phyloP scores from a whole-genome alignment of 2,113 vertebrate species.

The Alethe castanea region DNA sequence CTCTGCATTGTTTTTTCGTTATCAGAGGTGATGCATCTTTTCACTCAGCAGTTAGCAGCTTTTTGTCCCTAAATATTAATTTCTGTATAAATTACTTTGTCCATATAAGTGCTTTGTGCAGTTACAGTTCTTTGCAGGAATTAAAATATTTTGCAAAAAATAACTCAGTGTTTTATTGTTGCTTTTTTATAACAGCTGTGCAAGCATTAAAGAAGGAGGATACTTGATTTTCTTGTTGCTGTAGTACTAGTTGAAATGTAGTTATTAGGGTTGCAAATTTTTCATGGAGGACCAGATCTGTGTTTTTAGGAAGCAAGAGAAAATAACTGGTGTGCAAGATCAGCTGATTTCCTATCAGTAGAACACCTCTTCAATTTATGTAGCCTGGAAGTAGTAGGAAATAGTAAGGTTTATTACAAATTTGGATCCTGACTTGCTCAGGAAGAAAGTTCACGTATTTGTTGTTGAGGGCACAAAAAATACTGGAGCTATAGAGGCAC shows the following conservation, averaged over 20 bases:
- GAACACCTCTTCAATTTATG: conserved; percentile 4
- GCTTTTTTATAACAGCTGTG: not conserved
- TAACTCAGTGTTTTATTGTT: not conserved
- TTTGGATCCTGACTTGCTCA: not conserved
- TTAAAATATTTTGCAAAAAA: not conserved
- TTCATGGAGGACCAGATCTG: not conserved
- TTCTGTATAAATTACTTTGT: not conserved
- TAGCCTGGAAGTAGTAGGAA: not conserved
- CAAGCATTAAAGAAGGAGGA: not conserved
- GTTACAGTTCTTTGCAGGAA: not conserved
- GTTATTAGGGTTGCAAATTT: not conserved
- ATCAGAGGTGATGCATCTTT: not conserved
- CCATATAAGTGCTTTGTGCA: not conserved
- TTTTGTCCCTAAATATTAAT: not conserved
- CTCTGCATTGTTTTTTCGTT: not conserved
- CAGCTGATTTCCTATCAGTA: conserved; percentile 15
- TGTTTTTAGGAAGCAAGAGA: conserved; percentile 37
- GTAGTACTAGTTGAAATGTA: not conserved
- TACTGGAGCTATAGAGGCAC: not conserved
- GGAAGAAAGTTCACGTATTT: not conserved
- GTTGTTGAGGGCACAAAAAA: not conserved
- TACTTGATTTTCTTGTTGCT: not conserved
- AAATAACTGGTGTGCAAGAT: conserved; percentile 51
- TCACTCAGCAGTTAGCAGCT: not conserved
- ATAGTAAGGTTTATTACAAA: conserved; percentile 3